Percentiles rank a stretch among this genome's conserved stretches.
Conservation (phyloP, 1,140 invertebrate species). For the Ylistrum balloti region DNA sequence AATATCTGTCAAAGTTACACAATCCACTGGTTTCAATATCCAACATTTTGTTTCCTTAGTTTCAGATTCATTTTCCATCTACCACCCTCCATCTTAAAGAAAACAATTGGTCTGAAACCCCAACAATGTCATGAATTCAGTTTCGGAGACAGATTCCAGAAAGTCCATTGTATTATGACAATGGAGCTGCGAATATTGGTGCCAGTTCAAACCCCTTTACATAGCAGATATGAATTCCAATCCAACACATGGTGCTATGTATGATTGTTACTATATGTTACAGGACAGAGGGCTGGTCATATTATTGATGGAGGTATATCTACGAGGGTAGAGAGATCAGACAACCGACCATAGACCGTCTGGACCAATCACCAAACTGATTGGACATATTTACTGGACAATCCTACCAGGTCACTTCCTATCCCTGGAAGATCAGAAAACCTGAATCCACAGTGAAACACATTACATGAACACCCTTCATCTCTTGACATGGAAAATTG, state of each 20-base stretch:
- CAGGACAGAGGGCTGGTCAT: neutral
- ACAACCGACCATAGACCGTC: neutral
- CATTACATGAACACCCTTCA: too few species aligned
- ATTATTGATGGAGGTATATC: neutral
- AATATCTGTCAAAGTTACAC: too few species aligned
- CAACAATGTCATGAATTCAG: too few species aligned
- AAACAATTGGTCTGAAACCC: too few species aligned
- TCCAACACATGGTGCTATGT: neutral
- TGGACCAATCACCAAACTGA: neutral
- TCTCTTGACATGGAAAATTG: neutral
- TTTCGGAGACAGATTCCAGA: too few species aligned
- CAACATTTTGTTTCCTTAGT: too few species aligned
- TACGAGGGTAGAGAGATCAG: neutral
- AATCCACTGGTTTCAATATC: too few species aligned
- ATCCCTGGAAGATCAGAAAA: neutral
- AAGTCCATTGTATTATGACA: too few species aligned
- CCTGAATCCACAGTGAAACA: neutral
- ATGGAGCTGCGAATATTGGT: too few species aligned
- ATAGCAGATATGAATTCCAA: neutral
- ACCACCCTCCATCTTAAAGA: too few species aligned
- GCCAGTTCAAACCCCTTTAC: too few species aligned
- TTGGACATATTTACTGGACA: slow-evolving; percentile 20
- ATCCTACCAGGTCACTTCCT: neutral
- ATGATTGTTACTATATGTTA: slow-evolving; percentile 21
- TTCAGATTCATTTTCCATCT: too few species aligned